phyloP scores from a whole-genome alignment of 2,888 invertebrate species.

The Melanophora roralis region DNA sequence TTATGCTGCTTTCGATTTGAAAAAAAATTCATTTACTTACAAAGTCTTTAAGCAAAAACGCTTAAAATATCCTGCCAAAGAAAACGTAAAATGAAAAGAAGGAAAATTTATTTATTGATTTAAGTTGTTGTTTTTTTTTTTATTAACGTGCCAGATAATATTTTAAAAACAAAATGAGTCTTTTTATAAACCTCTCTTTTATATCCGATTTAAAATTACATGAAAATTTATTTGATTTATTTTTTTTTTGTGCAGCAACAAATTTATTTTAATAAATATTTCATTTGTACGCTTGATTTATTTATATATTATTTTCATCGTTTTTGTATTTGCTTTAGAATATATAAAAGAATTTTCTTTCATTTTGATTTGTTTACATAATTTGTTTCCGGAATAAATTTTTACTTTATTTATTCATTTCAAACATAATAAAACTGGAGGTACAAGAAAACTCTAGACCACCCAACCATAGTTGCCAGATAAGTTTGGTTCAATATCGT shows the following conservation, averaged over 20 bases:
- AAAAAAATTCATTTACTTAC: not conserved
- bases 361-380: constrained; percentile 40
- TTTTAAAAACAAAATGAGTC: constrained; percentile 6
- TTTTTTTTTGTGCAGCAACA: constrained; percentile 7
- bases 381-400: too few relatives aligned
- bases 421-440: constrained; percentile 13
- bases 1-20: not conserved
- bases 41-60: not conserved
- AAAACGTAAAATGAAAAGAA: not conserved
- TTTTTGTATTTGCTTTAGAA: constrained; percentile 26
- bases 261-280: not conserved
- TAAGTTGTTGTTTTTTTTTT: not conserved
- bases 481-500: too few relatives aligned
- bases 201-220: constrained; percentile 42
- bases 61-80: not conserved
- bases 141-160: constrained; percentile 14
- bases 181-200: constrained; percentile 27
- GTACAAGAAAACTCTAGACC: too few relatives aligned
- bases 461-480: too few relatives aligned
- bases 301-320: constrained; percentile 28
- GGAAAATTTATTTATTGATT: constrained; percentile 36
- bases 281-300: constrained; percentile 23
- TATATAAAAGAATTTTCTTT: constrained; percentile 3
- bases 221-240: constrained; percentile 11
- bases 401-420: constrained; percentile 5